Base-by-base conservation (phyloP, 2,888 invertebrate genomes). In the Lasioglossum malachurum region DNA sequence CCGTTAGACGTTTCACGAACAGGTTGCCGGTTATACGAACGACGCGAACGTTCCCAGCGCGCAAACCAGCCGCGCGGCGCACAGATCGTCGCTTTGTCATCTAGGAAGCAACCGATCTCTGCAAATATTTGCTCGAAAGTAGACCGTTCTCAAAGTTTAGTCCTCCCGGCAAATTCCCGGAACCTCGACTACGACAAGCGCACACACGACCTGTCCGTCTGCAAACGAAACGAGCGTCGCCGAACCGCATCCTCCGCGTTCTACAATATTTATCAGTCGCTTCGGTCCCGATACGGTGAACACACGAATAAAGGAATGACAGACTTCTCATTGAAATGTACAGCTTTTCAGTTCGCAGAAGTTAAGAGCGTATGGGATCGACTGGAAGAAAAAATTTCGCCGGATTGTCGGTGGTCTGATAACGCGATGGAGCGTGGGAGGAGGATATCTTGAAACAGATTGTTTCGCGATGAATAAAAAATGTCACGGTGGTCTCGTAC, bases 1-100 rank as follows among this genome's bases (percentile, higher is more conserved):
- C 91, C 90, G 92, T 91, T 92, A 92, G 90, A 79, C 14, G 82
- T 67, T 41, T 87, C 79, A 84, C 57, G 79, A 72, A 67, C 80
- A 71, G 41, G 81, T 80, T 75, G 49, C 64, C 57, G 64, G 38
- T 46, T 53, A 44, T 16, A 14, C 31, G 60, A n/a, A 14, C 4
- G 35, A n/a, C 60, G 41, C 41, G 31, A 49, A 27, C 35, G 27
- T 80, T 78, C 75, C 53, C 19, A 69, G 69, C 69, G 69, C 19
- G 38, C 12, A 7, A 23, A 64, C 31, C 16, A 19, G 16, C 7
- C 14, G 31, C 23, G 53, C 53, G n/a, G 16, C 16, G 31, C 31
- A 64, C 64, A 19, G 64, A 31, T 64, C 64, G 69, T 23, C 69
- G 69, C 44, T 72, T 60, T n/a, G 72, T 76, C 79, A 49, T 85